Conservation (phyloP, 2,113 vertebrate genomes). For the Donacobius atricapilla region DNA sequence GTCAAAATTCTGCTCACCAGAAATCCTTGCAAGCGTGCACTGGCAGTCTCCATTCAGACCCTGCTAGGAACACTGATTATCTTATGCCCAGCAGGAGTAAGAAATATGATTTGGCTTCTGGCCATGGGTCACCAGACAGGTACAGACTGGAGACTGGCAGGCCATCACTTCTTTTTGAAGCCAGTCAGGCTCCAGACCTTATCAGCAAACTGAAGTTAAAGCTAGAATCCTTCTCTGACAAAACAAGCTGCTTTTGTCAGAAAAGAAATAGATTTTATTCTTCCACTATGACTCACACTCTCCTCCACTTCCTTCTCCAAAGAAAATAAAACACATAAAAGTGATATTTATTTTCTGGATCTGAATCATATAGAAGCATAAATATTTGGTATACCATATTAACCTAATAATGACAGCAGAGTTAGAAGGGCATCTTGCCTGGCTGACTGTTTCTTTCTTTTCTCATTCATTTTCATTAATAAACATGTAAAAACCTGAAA, state of each 20-base stretch:
- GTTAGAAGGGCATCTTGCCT: not conserved
- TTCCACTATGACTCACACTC: not conserved
- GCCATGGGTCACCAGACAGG: not conserved
- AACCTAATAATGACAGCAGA: constrained; percentile 31
- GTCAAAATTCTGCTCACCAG: not conserved
- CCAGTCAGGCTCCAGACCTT: not conserved
- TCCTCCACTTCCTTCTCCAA: not conserved
- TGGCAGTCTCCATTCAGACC: not conserved
- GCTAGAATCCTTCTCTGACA: not conserved
- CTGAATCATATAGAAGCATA: constrained; percentile 6
- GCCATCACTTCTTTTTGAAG: not conserved
- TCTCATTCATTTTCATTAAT: constrained; percentile 2
- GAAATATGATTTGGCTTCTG: not conserved
- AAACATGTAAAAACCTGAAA: constrained; percentile 19
- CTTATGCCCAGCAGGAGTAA: not conserved
- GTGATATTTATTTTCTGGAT: constrained; percentile 21
- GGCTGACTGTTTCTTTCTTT: constrained; percentile 4
- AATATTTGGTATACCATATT: not conserved
- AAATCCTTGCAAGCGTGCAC: not conserved
- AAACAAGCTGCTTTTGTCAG: constrained; percentile 7
- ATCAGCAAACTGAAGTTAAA: not conserved
- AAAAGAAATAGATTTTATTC: constrained; percentile 15
- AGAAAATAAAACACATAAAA: constrained; percentile 31
- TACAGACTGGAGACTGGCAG: not conserved
- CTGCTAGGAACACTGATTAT: not conserved